A percentile compares a stretch with the other conserved stretches of the same genome.
Conservation (phyloP, 2,113 vertebrate genomes). For the Corythoichthys haematopterus region DNA sequence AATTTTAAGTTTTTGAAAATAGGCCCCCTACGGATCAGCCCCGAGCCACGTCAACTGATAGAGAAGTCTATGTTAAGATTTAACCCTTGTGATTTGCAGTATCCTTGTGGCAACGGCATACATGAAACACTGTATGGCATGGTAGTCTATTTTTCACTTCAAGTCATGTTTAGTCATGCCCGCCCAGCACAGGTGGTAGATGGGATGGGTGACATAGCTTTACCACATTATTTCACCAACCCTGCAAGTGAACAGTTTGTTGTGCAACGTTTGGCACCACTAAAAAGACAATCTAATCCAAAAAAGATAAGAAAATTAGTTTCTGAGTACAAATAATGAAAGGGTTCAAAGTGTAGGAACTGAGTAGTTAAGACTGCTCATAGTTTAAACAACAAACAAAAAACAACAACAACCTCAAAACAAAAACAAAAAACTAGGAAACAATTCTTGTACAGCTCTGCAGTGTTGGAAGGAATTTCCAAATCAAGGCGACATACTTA, state of each 20-base stretch:
- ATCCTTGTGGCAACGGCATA: neutral
- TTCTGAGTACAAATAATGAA: neutral
- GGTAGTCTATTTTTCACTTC: conserved; percentile 46
- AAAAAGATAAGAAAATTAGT: conserved; percentile 19
- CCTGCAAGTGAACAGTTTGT: conserved; percentile 21
- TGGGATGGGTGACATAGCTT: conserved; percentile 39
- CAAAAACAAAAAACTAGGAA: no score
- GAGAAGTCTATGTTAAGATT: no score
- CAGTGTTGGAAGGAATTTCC: conserved; percentile 1
- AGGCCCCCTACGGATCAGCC: no score
- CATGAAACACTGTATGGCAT: conserved; percentile 2
- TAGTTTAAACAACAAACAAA: neutral
- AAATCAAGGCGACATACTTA: conserved; percentile 24
- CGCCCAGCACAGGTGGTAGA: conserved; percentile 21
- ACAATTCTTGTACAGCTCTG: neutral
- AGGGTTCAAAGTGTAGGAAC: conserved; percentile 19
- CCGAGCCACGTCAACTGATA: no score
- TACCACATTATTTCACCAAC: conserved; percentile 16
- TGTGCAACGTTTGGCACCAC: neutral
- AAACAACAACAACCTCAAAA: no score
- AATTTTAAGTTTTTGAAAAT: no score
- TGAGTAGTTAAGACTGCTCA: neutral
- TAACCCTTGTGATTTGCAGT: neutral
- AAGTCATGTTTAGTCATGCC: conserved; percentile 47
- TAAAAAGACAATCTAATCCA: conserved; percentile 20